These are phyloP conservation scores for Drosophila leonis DNA, from an alignment of 2,888 invertebrate genomes.

Conservation along the genomic window DNA sequence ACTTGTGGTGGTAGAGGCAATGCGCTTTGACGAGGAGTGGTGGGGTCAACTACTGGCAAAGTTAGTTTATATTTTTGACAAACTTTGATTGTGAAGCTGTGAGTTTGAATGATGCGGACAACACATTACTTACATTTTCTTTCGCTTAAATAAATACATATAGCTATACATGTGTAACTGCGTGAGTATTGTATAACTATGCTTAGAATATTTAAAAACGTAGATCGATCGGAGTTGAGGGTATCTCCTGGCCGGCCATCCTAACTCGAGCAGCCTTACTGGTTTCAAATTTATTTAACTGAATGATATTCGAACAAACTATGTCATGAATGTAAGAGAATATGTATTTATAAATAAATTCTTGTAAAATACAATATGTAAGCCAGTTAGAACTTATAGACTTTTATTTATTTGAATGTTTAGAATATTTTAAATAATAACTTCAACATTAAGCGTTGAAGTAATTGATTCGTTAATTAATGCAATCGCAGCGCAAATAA, in stretches of 20 bases:
- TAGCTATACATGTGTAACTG: too few species aligned
- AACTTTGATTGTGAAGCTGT: too few species aligned
- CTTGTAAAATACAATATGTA: background rate
- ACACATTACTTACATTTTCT: too few species aligned
- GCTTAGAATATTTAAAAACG: too few species aligned
- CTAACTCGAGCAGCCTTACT: background rate
- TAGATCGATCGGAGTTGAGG: background rate
- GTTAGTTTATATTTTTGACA: too few species aligned
- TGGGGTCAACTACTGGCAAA: too few species aligned
- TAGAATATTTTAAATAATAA: background rate
- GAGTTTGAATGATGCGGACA: too few species aligned
- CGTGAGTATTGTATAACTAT: too few species aligned
- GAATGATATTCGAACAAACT: background rate
- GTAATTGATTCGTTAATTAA: constrained; percentile 80
- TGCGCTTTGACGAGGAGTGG: too few species aligned
- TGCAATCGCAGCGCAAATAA: constrained; percentile 61
- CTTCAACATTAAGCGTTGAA: background rate
- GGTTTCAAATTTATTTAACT: background rate
- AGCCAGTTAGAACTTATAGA: background rate
- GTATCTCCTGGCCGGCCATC: background rate
- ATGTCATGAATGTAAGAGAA: background rate
- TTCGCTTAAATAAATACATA: too few species aligned
- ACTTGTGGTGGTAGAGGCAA: too few species aligned
- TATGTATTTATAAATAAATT: background rate
- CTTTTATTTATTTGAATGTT: background rate